phyloP scores from a whole-genome alignment of 2,888 invertebrate species.

The Lobophora halterata region DNA sequence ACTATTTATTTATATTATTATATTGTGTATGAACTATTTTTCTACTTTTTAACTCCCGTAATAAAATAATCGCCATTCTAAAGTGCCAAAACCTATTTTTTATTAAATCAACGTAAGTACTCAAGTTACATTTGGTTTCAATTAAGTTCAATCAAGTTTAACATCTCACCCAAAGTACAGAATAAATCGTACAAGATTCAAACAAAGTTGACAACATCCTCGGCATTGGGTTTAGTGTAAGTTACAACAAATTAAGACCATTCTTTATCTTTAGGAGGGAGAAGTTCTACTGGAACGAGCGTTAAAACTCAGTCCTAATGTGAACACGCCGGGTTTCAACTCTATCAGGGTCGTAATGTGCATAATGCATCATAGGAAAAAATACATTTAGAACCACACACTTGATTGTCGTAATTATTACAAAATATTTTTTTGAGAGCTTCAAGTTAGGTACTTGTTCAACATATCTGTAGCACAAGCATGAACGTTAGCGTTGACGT shows the following conservation, averaged over 20 bases:
- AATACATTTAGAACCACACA: neutral
- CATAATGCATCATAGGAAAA: neutral
- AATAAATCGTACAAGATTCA: neutral
- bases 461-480: no score
- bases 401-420: neutral
- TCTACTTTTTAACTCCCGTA: no score
- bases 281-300: slow-evolving; percentile 13
- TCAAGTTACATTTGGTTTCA: no score
- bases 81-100: no score
- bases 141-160: no score
- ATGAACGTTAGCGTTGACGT: no score
- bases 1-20: no score
- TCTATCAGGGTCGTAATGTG: slow-evolving; percentile 23
- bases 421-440: no score
- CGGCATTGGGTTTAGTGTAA: slow-evolving; percentile 3
- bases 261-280: slow-evolving; percentile 16
- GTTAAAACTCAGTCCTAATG: slow-evolving; percentile 50
- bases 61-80: no score
- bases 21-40: no score
- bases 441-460: no score
- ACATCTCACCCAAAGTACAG: neutral
- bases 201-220: slow-evolving; percentile 2
- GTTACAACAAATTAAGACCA: slow-evolving; percentile 16
- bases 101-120: no score
- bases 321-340: slow-evolving; percentile 37